A percentile compares a stretch with the other conserved stretches of the same genome.
Conservation (phyloP, 92 coral and sea anemone genomes). For the Isaurus tuberculatus region DNA sequence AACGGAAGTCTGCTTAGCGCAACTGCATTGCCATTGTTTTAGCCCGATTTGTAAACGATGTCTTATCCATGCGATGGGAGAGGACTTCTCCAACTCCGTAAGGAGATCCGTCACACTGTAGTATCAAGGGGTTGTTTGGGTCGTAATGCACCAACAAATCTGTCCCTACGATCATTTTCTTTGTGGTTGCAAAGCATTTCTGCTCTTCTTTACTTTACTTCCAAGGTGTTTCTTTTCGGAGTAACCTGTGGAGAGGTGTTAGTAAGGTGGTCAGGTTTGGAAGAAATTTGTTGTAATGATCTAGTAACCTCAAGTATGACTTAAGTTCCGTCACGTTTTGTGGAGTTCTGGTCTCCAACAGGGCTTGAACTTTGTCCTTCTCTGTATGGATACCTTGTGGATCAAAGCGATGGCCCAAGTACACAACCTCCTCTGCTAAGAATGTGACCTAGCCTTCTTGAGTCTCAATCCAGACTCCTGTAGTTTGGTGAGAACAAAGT, state of each 20-base stretch:
- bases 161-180: conserved; percentile 28
- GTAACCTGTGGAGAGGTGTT: conserved; percentile 32
- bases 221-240: conserved; percentile 26
- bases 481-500: conserved; percentile 45
- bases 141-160: conserved; percentile 39
- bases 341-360: conserved; percentile 48
- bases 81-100: no score
- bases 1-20: no score
- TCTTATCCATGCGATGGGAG: no score
- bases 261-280: conserved; percentile 34
- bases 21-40: no score
- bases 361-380: conserved; percentile 57
- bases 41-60: no score
- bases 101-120: no score
- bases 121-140: conserved; percentile 14
- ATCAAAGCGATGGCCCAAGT: conserved; percentile 54
- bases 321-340: conserved; percentile 48
- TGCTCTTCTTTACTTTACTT: conserved; percentile 25
- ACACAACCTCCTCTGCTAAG: conserved; percentile 51
- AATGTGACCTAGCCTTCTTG: conserved; percentile 43
- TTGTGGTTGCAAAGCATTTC: conserved; percentile 26
- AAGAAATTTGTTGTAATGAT: conserved; percentile 41
- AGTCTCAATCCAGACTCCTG: conserved; percentile 56
- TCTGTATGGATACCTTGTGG: conserved; percentile 52
- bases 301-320: conserved; percentile 39